phyloP scores from a whole-genome alignment of 2,113 vertebrate species.

The Gopherus flavomarginatus region DNA sequence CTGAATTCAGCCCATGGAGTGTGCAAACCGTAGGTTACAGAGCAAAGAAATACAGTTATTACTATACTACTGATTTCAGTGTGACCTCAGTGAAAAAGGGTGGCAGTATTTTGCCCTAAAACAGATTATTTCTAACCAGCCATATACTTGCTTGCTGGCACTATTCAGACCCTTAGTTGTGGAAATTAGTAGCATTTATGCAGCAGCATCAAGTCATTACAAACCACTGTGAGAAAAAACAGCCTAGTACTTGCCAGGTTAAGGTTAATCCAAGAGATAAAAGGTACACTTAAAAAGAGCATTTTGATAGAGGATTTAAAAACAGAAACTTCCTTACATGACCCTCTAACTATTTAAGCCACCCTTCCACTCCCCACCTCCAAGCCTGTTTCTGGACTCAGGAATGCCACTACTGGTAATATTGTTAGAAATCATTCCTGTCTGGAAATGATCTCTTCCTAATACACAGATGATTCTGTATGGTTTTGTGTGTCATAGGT shows the following conservation, averaged over 20 bases:
- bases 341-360: slow-evolving; percentile 42
- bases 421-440: slow-evolving; percentile 60
- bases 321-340: slow-evolving; percentile 31
- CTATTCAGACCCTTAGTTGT: neutral
- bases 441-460: slow-evolving; percentile 74
- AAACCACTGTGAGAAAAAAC: slow-evolving; percentile 10
- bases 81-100: neutral
- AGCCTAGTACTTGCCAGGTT: neutral
- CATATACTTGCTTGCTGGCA: neutral
- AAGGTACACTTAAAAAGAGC: neutral
- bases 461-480: slow-evolving; percentile 73
- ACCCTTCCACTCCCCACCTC: neutral
- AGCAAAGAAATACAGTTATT: neutral
- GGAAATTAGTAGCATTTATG: slow-evolving; percentile 17
- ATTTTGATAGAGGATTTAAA: slow-evolving; percentile 48
- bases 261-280: slow-evolving; percentile 39
- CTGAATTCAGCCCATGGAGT: neutral
- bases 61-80: neutral
- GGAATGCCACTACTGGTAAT: slow-evolving; percentile 53
- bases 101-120: neutral
- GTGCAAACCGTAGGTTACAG: neutral
- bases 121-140: neutral
- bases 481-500: slow-evolving; percentile 69
- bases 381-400: slow-evolving; percentile 47
- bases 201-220: rapidly evolving